Conservation (phyloP, 2,113 vertebrate genomes). For the Cavia porcellus region DNA sequence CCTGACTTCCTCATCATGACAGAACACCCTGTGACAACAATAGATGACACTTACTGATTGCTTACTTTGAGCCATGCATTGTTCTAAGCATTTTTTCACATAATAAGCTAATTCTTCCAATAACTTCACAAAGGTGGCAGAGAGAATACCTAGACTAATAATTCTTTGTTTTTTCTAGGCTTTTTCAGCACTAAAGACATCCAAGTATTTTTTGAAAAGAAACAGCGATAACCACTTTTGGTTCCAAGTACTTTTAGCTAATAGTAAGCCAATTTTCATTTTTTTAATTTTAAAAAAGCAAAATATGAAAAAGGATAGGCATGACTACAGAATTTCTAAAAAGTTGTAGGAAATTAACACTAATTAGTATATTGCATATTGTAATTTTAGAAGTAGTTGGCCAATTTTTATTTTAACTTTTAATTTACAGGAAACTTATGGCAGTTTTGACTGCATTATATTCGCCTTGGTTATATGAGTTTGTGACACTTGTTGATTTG, state of each 20-base stretch:
- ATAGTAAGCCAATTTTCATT: background rate
- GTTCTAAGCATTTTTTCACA: background rate
- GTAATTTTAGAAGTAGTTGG: no score
- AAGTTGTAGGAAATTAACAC: no score
- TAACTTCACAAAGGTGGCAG: background rate
- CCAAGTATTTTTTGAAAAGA: background rate
- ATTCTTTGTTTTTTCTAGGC: slow-evolving; percentile 20
- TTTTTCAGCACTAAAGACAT: background rate
- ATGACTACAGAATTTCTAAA: no score
- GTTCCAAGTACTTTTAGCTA: background rate
- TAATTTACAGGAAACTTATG: background rate
- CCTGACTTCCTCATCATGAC: accelerated
- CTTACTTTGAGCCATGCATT: background rate
- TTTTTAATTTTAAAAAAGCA: no score
- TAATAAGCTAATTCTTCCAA: background rate
- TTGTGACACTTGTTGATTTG: background rate
- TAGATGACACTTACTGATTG: background rate
- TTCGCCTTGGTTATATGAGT: background rate
- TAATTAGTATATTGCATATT: no score
- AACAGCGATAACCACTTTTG: slow-evolving; percentile 10
- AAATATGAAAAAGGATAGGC: no score
- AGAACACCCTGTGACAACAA: background rate
- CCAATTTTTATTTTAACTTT: background rate
- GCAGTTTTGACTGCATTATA: background rate
- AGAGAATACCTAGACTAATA: background rate